Base-by-base conservation (phyloP, 2,888 invertebrate genomes). In the Cecidostiba fungosa region DNA sequence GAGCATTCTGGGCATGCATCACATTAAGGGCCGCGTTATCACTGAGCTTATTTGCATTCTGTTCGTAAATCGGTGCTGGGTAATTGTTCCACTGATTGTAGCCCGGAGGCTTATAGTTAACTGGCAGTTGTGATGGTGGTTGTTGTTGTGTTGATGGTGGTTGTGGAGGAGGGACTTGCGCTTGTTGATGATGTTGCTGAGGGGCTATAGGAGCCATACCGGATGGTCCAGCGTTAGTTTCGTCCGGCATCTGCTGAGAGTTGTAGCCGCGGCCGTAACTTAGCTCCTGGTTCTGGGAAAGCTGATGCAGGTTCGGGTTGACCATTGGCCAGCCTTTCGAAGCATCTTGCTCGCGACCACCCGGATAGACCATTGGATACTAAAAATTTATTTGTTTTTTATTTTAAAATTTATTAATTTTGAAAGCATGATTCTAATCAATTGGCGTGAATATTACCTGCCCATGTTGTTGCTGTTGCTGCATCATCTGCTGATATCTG, bases 401-500 rank as follows among this genome's bases (percentile, higher is more conserved):
- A 8, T 54, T 32, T 19, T 54, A 19, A 10, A 5, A 54, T 16
- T n/a, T 36, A 47, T 5, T 32, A 16, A 36, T 12, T 73, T 19
- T 32, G 10, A 32, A 8, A 4, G n/a, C 36, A 59, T 6, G 10
- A 5, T 12, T 43, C 12, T 43, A 43, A 12, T 12, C 12, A 10
- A 43, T 43, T 43, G 10, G 43, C 10, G 10, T 43, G 12, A 59
- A 8, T 19, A 59, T 32, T 43, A 82, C 91, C 39, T 89, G 87
- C 5, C 82, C 88, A 81, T 88, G 88, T 10, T 87, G 79, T 43
- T 86, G 86, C 73, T 83, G 82, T 36, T 89, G 90, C 72, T 91
- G 92, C 32, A 91, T 76, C 83, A 90, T 89, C 76, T 90, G 90
- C 47, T 92, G 92, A 88, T 93, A 92, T 43, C 91, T 91, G 0